Percentiles rank a stretch among this genome's conserved stretches.
Conservation (phyloP, 2,113 vertebrate genomes). For the Dipodomys ordii region DNA sequence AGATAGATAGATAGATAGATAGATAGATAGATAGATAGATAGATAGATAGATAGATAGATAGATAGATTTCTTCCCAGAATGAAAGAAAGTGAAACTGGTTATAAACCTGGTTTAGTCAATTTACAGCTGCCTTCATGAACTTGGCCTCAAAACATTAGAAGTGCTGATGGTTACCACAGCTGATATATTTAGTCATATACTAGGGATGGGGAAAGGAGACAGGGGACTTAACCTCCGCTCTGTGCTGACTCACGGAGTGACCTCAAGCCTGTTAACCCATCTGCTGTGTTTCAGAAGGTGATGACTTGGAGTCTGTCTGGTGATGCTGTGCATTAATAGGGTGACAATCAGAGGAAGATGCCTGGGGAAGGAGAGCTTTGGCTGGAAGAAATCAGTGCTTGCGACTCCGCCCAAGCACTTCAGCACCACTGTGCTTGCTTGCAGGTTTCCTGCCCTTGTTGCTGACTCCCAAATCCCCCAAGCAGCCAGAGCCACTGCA, state of each 20-base stretch:
- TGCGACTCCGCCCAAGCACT: constrained; percentile 51
- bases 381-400: constrained; percentile 53
- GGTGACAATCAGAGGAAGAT: constrained; percentile 58
- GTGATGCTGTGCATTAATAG: constrained; percentile 62
- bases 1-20: background rate
- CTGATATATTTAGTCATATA: constrained; percentile 21
- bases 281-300: constrained; percentile 71
- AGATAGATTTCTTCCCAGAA: background rate
- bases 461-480: constrained; percentile 13
- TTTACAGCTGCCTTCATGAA: constrained; percentile 57
- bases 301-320: constrained; percentile 54
- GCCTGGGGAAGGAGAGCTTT: constrained; percentile 61
- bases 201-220: constrained; percentile 14
- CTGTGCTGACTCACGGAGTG: constrained; percentile 52
- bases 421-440: constrained; percentile 25
- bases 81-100: background rate
- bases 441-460: constrained; percentile 26
- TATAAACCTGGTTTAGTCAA: constrained; percentile 47
- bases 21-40: too few relatives aligned
- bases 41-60: too few relatives aligned
- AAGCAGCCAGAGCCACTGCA: constrained; percentile 42
- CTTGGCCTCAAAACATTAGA: constrained; percentile 16
- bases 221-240: constrained; percentile 37
- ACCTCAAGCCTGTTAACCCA: constrained; percentile 69
- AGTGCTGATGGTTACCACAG: constrained; percentile 34